Evolutionary conservation across 2,888 invertebrate genomes (phyloP), one percentile per base, ranked within the genome.

Genomic region (Loripinus fragilis): DNA sequence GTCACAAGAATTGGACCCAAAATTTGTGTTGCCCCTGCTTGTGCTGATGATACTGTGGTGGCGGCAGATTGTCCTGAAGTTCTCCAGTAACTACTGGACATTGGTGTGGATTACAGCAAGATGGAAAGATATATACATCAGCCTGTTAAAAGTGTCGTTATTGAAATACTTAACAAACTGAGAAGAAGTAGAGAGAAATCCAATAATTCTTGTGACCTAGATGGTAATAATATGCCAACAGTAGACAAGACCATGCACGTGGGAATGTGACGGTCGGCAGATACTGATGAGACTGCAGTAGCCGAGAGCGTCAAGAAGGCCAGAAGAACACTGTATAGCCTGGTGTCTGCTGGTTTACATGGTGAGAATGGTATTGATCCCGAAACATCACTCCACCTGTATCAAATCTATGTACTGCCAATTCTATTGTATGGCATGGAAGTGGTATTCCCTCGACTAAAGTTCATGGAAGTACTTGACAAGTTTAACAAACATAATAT

Each of bases 201-300:
- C 10, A 55, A 28, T 10, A 55, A n/a, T 28, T 8, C 55, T 23
- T n/a, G 55, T 23, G 55, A 55, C 55, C 25, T 55, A 28, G 55
- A 55, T 15, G 55, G 55, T 23, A 28, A 25, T 23, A 2, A 55
- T 25, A 55, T 55, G 55, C 25, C 55, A 12, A 55, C 2, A n/a
- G 55, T 55, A 28, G 55, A 55, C 28, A 55, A 55, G 15, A 55
- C 55, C 55, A 55, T 55, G 55, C 55, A 55, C 25, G 55, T 55
- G 7, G 55, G 55, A 8, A 55, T 55, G 5, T 55, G 55, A 23
- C 55, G 55, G 25, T 55, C 55, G 5, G 2, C 55, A 7, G 55
- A 55, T 55, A 55, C 55, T 25, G 55, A n/a, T n/a, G n/a, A n/a
- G n/a, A n/a, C n/a, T n/a, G n/a, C n/a, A n/a, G n/a, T n/a, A n/a